phyloP scores from a whole-genome alignment of 1,140 invertebrate species.

The Caenorhabditis latens region DNA sequence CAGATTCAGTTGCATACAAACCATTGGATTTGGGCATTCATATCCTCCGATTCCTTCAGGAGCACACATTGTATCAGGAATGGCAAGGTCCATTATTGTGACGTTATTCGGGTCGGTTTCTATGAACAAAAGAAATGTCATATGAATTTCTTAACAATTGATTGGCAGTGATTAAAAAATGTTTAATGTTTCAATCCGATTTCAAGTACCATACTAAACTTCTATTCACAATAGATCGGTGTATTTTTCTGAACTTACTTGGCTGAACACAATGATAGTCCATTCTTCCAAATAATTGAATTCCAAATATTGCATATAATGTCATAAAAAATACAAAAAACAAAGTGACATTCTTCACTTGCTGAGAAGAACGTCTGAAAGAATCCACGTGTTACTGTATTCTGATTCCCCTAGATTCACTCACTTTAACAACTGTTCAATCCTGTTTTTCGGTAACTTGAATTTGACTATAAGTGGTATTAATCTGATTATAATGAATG shows the following conservation, averaged over 20 bases:
- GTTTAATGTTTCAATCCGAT: too few species aligned
- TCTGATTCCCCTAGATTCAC: conserved; percentile 67
- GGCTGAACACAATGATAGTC: conserved; percentile 92
- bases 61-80: conserved; percentile 98
- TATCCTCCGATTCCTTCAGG: conserved; percentile 88
- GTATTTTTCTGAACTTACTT: too few species aligned
- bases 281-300: conserved; percentile 98
- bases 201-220: not conserved
- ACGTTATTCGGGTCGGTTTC: conserved; percentile 80
- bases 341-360: conserved; percentile 99
- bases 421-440: conserved; percentile 99
- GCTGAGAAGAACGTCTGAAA: conserved; percentile 95
- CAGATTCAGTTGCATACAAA: conserved; percentile 91
- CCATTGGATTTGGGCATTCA: conserved; percentile 90
- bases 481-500: conserved; percentile 96
- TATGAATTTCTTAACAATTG: too few species aligned
- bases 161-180: too few species aligned
- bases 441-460: conserved; percentile 98
- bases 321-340: conserved; percentile 99
- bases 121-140: not conserved
- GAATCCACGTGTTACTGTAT: not conserved
- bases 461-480: conserved; percentile 97
- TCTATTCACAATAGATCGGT: too few species aligned
- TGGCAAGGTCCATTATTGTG: conserved; percentile 94
- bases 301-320: conserved; percentile 93